Conservation (phyloP, 2,888 invertebrate species). For the Cerceris rybyensis region DNA sequence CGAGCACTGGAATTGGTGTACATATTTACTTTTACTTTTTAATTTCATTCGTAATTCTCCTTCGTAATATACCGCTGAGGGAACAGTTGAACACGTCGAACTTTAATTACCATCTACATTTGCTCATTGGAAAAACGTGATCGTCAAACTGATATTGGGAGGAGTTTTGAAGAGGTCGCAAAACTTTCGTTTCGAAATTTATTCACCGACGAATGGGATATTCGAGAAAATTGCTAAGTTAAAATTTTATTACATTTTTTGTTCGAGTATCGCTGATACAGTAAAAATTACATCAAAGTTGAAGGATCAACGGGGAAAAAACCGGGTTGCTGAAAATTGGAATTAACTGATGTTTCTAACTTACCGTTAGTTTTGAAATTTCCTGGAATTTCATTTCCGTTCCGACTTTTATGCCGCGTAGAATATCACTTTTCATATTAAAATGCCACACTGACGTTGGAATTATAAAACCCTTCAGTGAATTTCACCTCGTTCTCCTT, state of each 20-base stretch:
- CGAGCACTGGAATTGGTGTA: too few species aligned
- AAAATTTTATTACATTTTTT: background rate
- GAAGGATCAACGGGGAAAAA: slow-evolving; percentile 5
- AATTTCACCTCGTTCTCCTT: too few species aligned
- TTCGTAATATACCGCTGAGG: too few species aligned
- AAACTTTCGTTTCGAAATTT: background rate
- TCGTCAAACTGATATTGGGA: background rate
- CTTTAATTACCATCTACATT: too few species aligned
- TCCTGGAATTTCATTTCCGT: slow-evolving; percentile 40
- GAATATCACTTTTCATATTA: slow-evolving; percentile 3
- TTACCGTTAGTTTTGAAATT: slow-evolving; percentile 5
- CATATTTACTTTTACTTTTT: too few species aligned
- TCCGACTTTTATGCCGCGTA: slow-evolving; percentile 1
- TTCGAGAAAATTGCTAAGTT: background rate
- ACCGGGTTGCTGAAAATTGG: slow-evolving; percentile 25
- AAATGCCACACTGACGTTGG: background rate
- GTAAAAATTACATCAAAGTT: slow-evolving; percentile 21
- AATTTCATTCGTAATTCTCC: too few species aligned
- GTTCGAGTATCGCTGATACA: slow-evolving; percentile 5
- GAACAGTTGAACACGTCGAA: too few species aligned
- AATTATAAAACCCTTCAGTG: background rate
- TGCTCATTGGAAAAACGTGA: too few species aligned
- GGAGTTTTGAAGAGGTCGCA: background rate
- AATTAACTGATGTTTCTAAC: slow-evolving; percentile 25
- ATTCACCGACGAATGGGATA: background rate